Conservation (phyloP, 2,113 vertebrate genomes). For the Herpetotheres cachinnans region DNA sequence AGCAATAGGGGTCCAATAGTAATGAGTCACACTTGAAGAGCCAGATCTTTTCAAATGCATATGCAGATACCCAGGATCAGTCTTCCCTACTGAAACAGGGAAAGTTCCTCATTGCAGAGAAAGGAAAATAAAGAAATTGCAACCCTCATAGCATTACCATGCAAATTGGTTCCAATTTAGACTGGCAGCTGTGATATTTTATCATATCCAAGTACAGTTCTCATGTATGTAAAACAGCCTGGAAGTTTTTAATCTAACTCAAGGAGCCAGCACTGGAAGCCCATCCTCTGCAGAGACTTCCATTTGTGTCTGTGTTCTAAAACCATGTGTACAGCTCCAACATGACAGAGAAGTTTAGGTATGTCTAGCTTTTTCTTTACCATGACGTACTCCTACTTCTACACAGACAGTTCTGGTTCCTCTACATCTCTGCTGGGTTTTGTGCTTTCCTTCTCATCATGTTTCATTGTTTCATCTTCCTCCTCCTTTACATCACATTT, state of each 20-base stretch:
- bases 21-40: background rate
- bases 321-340: background rate
- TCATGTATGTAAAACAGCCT: background rate
- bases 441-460: background rate
- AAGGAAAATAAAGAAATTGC: slow-evolving; percentile 8
- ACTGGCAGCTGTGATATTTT: slow-evolving; percentile 8
- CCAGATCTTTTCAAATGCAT: background rate
- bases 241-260: background rate
- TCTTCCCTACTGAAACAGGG: background rate
- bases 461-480: background rate
- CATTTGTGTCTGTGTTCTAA: background rate
- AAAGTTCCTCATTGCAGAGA: background rate
- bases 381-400: background rate
- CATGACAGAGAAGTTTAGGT: background rate
- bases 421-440: background rate
- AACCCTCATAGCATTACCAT: background rate
- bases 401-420: background rate
- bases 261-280: background rate
- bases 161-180: slow-evolving; percentile 16
- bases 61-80: background rate
- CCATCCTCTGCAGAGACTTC: background rate
- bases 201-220: slow-evolving; percentile 1
- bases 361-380: background rate
- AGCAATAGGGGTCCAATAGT: background rate
- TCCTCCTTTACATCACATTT: background rate